A percentile compares a stretch with the other conserved stretches of the same genome.
Conservation (phyloP, 1,140 invertebrate species). For the Tetragonula clypearis region DNA sequence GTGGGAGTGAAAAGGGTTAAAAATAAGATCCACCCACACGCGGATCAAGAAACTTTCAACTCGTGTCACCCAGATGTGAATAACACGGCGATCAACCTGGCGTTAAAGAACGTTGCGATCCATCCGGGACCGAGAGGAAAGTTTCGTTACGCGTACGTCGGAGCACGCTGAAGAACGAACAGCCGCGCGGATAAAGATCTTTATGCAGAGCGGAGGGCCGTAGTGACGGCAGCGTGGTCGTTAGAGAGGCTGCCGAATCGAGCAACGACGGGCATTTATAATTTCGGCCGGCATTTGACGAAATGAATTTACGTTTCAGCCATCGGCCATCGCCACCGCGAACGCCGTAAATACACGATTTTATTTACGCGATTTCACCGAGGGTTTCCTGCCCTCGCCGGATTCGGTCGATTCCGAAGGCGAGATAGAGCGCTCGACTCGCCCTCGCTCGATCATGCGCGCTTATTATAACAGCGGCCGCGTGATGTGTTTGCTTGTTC, state of each 20-base stretch:
- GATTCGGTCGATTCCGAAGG: conserved; percentile 40
- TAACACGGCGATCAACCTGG: no score
- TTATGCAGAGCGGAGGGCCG: conserved; percentile 74
- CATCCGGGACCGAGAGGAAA: neutral
- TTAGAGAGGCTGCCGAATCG: conserved; percentile 77
- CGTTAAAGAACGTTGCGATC: neutral
- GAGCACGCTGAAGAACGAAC: conserved; percentile 54
- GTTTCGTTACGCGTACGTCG: conserved; percentile 15
- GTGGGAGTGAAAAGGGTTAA: no score
- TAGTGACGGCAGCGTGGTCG: conserved; percentile 73
- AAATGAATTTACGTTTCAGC: conserved; percentile 67
- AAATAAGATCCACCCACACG: no score
- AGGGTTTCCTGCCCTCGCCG: neutral
- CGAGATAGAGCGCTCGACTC: conserved; percentile 35
- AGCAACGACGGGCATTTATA: conserved; percentile 70
- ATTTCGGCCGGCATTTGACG: conserved; percentile 75
- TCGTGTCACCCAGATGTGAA: no score
- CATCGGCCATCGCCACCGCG: conserved; percentile 2
- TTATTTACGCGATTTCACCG: conserved; percentile 54
- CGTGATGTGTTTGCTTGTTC: conserved; percentile 1
- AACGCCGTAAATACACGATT: conserved; percentile 55
- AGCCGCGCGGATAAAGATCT: conserved; percentile 77
- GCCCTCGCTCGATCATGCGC: conserved; percentile 26
- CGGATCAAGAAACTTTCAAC: no score
- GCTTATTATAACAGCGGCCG: conserved; percentile 49